Evolutionary conservation across 2,797 vertebrate genomes (phyloP).

Genomic region (Dicrostonyx torquatus): DNA sequence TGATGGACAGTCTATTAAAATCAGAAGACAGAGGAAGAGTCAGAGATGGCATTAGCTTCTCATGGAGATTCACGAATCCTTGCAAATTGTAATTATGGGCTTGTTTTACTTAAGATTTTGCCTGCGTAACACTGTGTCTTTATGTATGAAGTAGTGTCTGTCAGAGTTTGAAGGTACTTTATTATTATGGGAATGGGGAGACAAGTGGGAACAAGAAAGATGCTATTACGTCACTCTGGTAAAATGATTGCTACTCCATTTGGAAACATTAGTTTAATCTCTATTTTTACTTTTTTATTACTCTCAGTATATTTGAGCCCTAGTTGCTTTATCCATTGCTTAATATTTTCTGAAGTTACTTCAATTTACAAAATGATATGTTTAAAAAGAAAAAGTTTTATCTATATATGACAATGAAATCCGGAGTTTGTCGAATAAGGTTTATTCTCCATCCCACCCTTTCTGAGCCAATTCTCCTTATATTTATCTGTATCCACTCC

Average conservation of each 20-base stretch:
- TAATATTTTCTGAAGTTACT: not conserved
- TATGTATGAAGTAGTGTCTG: not conserved
- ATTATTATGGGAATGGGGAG: slow-evolving; percentile 47
- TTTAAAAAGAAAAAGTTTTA: not conserved
- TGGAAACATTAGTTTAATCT: slow-evolving; percentile 24
- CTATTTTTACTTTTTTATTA: not conserved
- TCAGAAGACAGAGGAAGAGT: slow-evolving; percentile 37
- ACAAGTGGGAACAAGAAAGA: not conserved
- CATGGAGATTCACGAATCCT: slow-evolving; percentile 12
- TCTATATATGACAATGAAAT: not conserved
- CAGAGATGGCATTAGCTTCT: slow-evolving; percentile 33
- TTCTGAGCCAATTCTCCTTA: not conserved
- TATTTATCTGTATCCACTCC: not conserved
- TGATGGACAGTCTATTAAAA: slow-evolving; percentile 49
- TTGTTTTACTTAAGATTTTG: slow-evolving; percentile 48
- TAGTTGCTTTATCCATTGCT: not conserved
- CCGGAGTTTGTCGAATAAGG: too few species aligned
- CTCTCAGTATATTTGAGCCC: not conserved
- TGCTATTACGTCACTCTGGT: not conserved
- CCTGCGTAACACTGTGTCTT: slow-evolving; percentile 14
- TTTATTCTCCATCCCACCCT: not conserved
- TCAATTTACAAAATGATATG: not conserved
- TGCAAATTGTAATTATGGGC: not conserved
- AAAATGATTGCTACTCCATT: slow-evolving; percentile 3
- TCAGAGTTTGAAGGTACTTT: not conserved